Evolutionary conservation across 2,888 invertebrate species (phyloP), one percentile per base, ranked within the genome.

Genomic region (Petrolisthes cinctipes): DNA sequence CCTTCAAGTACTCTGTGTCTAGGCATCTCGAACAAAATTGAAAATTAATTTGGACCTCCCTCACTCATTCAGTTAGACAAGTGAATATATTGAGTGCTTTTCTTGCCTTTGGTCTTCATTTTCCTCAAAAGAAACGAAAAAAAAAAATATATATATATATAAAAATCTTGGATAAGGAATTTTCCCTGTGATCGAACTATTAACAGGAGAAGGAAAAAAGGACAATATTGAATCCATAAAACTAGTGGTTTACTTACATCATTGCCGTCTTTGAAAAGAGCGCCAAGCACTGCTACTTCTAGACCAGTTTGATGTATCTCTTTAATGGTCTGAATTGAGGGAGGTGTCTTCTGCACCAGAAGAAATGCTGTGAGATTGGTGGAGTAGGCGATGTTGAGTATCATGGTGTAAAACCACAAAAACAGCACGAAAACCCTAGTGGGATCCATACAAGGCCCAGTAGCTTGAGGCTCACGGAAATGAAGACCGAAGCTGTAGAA

Each of bases 351-450:
- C n/a, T 86, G 86, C 54, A 90, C 88, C 5, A 90, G 88, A 17
- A 91, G 88, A 71, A 89, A 91, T 92, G 91, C 66, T 92, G 92
- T 91, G 92, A 91, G 86, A 83, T 90, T 91, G 81, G 90, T 86
- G 73, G 83, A 86, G 85, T 91, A 91, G 20, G 86, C 90, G 51
- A 86, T 84, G 57, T 87, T 87, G 75, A 91, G 57, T 37, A 91
- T 78, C 66, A 87, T 90, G n/a, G 80, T 75, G 82, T 86, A 89
- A n/a, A 91, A 4, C 82, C 89, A 86, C 71, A 86, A 82, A 51
- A 57, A 61, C 20, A 51, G 37, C 66, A 85, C 82, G 71, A 86
- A 82, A 14, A 86, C 56, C 5, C 76, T 54, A 17, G 82, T 78
- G 71, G n/a, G 53, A 53, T 53, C 20, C 11, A 20, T 53, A 23